phyloP scores from a whole-genome alignment of 2,888 invertebrate genomes.

The Tiliacea aurago region DNA sequence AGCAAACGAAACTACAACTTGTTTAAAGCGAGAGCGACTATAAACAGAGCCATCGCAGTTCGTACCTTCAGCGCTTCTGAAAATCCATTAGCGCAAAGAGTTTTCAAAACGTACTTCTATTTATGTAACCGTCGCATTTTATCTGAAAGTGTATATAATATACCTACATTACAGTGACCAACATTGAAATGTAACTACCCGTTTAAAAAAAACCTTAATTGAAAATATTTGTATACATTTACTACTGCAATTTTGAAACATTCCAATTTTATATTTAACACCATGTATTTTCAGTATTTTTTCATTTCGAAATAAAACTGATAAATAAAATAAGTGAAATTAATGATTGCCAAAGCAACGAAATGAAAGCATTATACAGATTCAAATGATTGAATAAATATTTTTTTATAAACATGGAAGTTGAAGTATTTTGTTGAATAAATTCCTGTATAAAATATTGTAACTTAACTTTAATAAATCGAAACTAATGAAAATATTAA shows the following conservation, averaged over 20 bases:
- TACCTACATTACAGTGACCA: neutral
- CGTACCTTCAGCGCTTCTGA: slow-evolving; percentile 8
- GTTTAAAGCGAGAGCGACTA: slow-evolving; percentile 1
- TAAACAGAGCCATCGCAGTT: slow-evolving; percentile 15
- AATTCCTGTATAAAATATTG: too few relatives aligned
- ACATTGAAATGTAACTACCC: neutral
- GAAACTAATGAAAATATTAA: neutral
- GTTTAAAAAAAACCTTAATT: neutral
- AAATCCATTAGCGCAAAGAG: slow-evolving; percentile 29
- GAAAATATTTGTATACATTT: neutral
- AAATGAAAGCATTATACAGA: neutral
- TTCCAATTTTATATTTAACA: neutral
- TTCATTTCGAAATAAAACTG: neutral
- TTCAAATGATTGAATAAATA: neutral
- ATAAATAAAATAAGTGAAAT: slow-evolving; percentile 1
- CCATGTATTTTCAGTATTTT: neutral
- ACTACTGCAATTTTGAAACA: neutral
- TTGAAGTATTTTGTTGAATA: neutral
- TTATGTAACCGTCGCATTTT: slow-evolving; percentile 12
- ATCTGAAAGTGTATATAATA: too few relatives aligned
- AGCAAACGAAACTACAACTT: slow-evolving; percentile 7
- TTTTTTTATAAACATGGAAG: neutral
- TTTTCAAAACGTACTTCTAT: slow-evolving; percentile 20
- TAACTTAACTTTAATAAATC: neutral
- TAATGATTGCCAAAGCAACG: neutral